These are phyloP conservation scores for Sebastes schlegelii DNA, from an alignment of 2,113 vertebrate species.

Conservation along the genomic window DNA sequence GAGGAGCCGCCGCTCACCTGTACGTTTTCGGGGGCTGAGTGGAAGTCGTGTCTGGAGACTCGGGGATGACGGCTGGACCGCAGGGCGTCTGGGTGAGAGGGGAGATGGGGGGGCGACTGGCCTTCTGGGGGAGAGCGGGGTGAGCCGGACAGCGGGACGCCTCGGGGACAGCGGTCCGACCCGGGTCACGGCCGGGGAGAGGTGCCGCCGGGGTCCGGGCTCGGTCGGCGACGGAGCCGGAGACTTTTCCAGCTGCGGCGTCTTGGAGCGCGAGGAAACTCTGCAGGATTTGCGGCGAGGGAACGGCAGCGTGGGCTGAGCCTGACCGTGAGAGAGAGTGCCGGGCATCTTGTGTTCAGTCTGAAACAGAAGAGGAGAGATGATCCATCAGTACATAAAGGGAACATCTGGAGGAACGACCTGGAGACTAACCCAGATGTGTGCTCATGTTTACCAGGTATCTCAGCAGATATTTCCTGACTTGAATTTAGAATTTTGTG, in stretches of 20 bases:
- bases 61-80: neutral
- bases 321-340: conserved; percentile 83
- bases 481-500: too few species aligned
- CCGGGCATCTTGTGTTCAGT: conserved; percentile 82
- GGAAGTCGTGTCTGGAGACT: conserved; percentile 75
- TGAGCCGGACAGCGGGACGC: accelerated
- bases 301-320: conserved; percentile 87
- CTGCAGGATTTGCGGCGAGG: conserved; percentile 85
- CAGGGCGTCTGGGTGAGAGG: neutral
- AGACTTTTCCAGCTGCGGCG: neutral
- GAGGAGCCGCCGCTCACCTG: conserved; percentile 82
- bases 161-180: conserved; percentile 8
- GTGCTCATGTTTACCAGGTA: too few species aligned
- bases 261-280: conserved; percentile 37
- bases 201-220: neutral
- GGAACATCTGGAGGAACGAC: too few species aligned
- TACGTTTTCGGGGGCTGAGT: conserved; percentile 93
- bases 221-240: neutral
- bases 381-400: neutral
- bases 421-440: too few species aligned
- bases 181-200: too few species aligned
- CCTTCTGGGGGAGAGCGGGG: neutral
- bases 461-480: too few species aligned
- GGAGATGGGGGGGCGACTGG: neutral
- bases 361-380: neutral